A percentile compares a stretch with the other conserved stretches of the same genome.
Conservation (phyloP, 2,888 invertebrate genomes). For the Arctia plantaginis region DNA sequence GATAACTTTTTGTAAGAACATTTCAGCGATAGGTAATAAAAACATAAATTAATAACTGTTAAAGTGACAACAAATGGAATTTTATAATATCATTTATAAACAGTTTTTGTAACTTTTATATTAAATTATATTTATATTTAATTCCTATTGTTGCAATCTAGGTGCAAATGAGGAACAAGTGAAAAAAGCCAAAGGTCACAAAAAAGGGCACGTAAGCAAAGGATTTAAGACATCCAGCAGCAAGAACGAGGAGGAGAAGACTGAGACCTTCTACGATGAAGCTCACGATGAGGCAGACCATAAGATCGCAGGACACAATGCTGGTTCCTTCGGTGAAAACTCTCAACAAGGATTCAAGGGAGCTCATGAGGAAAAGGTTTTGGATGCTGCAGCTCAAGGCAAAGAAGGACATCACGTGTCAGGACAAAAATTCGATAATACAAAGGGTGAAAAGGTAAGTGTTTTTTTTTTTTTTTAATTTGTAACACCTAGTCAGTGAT, state of each 20-base stretch:
- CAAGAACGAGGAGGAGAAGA: constrained; percentile 89
- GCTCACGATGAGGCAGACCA: constrained; percentile 88
- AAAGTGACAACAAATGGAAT: constrained; percentile 35
- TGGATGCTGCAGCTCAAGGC: constrained; percentile 85
- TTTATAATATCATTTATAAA: constrained; percentile 19
- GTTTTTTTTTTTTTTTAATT: too few species aligned
- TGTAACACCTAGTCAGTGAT: background rate
- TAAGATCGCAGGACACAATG: constrained; percentile 84
- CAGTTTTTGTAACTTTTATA: constrained; percentile 22
- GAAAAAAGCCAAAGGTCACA: constrained; percentile 86
- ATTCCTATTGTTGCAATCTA: constrained; percentile 40
- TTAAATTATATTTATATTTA: too few species aligned
- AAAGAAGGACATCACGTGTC: constrained; percentile 87
- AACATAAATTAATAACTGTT: constrained; percentile 39
- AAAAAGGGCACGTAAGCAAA: constrained; percentile 88
- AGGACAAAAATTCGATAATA: constrained; percentile 85
- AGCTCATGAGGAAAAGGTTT: constrained; percentile 86
- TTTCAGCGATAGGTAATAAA: constrained; percentile 32
- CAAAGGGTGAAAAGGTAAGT: constrained; percentile 86
- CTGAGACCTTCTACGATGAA: constrained; percentile 89
- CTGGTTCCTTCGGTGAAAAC: constrained; percentile 87
- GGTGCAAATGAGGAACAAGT: constrained; percentile 86
- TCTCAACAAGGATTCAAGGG: constrained; percentile 87
- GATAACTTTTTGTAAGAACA: constrained; percentile 36
- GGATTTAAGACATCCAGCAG: constrained; percentile 89